Evolutionary conservation across 2,113 vertebrate species (phyloP).

Genomic region (Trochalopteron elliotii): DNA sequence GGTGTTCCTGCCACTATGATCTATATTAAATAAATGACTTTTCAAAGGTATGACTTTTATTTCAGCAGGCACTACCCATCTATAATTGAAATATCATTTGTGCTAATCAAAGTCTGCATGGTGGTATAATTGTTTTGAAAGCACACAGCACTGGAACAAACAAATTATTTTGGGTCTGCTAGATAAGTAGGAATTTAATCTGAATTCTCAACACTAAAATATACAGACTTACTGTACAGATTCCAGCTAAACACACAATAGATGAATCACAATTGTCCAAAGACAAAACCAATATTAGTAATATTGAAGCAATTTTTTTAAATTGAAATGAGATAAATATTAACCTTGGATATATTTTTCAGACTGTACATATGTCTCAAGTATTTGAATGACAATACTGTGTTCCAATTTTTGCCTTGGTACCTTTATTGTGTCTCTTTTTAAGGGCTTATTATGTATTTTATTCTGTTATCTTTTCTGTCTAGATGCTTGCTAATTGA

Average conservation of each 20-base stretch:
- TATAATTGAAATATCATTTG: constrained; percentile 17
- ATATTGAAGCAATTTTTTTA: not conserved
- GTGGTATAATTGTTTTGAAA: not conserved
- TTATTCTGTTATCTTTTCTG: not conserved
- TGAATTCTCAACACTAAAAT: not conserved
- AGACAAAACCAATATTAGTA: not conserved
- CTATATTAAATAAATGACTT: constrained; percentile 17
- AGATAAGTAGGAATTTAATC: not conserved
- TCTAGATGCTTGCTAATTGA: not conserved
- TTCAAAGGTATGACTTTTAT: constrained; percentile 1
- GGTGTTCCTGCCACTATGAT: not conserved
- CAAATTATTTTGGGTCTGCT: not conserved
- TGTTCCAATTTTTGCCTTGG: not conserved
- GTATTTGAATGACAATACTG: not conserved
- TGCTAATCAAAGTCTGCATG: not conserved
- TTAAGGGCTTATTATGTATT: not conserved
- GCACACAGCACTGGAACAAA: not conserved
- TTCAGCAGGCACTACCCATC: not conserved
- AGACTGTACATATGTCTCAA: not conserved
- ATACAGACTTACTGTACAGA: not conserved
- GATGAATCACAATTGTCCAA: not conserved
- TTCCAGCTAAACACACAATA: not conserved
- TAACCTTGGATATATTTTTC: not conserved
- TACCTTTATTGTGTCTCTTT: not conserved
- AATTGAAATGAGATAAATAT: not conserved